These are phyloP conservation scores for Oryzias sinensis DNA, from an alignment of 2,797 vertebrate genomes.

Conservation along the genomic window DNA sequence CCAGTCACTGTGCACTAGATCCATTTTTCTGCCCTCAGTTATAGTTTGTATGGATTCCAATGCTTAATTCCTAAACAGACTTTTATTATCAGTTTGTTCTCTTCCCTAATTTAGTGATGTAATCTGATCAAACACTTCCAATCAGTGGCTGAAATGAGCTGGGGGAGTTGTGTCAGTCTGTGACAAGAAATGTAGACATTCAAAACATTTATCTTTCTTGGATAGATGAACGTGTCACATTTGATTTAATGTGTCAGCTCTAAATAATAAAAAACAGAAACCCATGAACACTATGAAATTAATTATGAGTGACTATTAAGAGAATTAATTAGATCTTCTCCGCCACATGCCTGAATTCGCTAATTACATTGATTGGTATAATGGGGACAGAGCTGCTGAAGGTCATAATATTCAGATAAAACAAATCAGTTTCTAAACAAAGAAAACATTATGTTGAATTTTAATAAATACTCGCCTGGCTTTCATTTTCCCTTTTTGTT, in stretches of 20 bases:
- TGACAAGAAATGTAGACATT: constrained; percentile 3
- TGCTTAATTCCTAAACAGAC: neutral
- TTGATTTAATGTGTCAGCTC: constrained; percentile 7
- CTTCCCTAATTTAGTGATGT: neutral
- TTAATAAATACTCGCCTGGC: neutral
- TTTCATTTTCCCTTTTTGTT: neutral
- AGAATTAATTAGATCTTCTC: constrained; percentile 52
- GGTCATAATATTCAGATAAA: constrained; percentile 42
- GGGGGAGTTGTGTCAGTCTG: neutral
- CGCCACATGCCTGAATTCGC: constrained; percentile 13
- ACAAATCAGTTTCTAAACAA: constrained; percentile 27
- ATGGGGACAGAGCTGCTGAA: constrained; percentile 46
- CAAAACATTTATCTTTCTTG: neutral
- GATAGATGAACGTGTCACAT: constrained; percentile 10
- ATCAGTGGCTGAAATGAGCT: constrained; percentile 3
- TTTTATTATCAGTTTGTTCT: constrained; percentile 3
- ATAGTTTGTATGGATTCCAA: neutral
- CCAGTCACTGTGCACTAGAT: neutral
- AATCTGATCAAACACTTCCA: neutral
- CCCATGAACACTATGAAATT: constrained; percentile 8
- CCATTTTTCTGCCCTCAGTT: neutral
- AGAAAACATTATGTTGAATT: neutral
- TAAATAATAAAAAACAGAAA: constrained; percentile 26
- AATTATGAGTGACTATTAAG: constrained; percentile 29
- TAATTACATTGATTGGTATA: constrained; percentile 52